These are phyloP conservation scores for Aphis craccivora DNA, from an alignment of 1,140 invertebrate genomes.

Conservation along the genomic window DNA sequence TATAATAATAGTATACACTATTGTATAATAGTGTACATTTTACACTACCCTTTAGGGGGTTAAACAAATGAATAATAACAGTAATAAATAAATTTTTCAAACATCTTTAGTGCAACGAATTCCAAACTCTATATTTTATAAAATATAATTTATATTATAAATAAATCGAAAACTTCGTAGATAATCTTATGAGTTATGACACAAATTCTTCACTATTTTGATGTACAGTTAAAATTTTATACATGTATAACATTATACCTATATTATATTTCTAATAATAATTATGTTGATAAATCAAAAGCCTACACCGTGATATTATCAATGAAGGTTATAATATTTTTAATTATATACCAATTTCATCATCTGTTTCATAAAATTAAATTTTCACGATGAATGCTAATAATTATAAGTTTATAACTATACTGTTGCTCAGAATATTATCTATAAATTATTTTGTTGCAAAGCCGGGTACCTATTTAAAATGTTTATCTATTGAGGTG, in stretches of 20 bases:
- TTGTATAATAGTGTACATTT: too few species aligned
- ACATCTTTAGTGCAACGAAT: not conserved
- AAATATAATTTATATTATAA: not conserved
- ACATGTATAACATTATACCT: not conserved
- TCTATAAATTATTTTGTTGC: not conserved
- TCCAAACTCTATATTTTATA: not conserved
- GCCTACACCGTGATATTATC: not conserved
- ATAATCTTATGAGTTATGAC: not conserved
- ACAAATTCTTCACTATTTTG: not conserved
- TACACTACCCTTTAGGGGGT: too few species aligned
- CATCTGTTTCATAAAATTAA: not conserved
- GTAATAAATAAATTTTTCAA: not conserved
- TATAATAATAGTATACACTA: too few species aligned
- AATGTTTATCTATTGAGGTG: not conserved
- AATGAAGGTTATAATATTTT: not conserved
- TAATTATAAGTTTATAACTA: not conserved
- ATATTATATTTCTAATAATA: not conserved
- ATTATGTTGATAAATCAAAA: not conserved
- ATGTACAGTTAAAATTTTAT: not conserved
- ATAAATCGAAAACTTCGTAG: not conserved
- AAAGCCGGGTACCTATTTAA: not conserved
- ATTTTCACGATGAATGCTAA: not conserved
- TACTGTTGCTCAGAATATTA: not conserved
- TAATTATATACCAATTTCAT: not conserved
- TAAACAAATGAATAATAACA: too few species aligned